Evolutionary conservation across 2,113 vertebrate species (phyloP), one percentile per base, ranked within the genome.

Genomic region (Myiozetetes cayanensis): DNA sequence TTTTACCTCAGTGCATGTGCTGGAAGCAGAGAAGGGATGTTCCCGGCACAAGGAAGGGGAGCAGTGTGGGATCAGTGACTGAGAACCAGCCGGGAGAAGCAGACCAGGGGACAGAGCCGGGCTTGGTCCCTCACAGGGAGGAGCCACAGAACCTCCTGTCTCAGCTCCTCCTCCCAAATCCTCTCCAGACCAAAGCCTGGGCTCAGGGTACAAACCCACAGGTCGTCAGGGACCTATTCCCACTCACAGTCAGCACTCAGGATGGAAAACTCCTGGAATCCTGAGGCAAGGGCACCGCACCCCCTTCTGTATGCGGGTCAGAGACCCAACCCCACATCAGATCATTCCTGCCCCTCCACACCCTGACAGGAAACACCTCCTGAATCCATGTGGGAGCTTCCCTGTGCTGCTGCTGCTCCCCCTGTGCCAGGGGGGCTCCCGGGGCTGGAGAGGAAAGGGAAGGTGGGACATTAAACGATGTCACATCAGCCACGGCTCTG

Each of bases 301-400:
- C 74, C 14, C 70, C 73, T 55, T 81, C 14, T 52, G 76, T 16
- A 35, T 72, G 20, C 23, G 87, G 93, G 74, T 90, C 73, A 80
- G 37, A 18, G 83, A 66, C 27, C 19, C 20, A 68, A 90, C 43
- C 55, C n/a, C 55, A 76, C 84, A 17, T 9, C 35, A 41, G 91
- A 73, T 14, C 31, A 39, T 63, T 49, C 4, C 50, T 49, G 35
- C 63, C 52, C 24, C 21, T 75, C 80, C 72, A 12, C 28, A 43
- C 94, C 56, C 78, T 28, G 70, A 62, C 39, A 37, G 94, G 82
- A 96, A 82, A 90, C 35, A 49, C 68, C 68, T 28, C 65, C 95
- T 52, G 39, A n/a, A 86, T 46, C 35, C 53, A 25, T 4, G 46
- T 1, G 43, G 75, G 25, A 46, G 35, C 43, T 16, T 58, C 73